These are phyloP conservation scores for Phrynosoma blainvillii DNA, from an alignment of 2,113 vertebrate genomes.

Conservation along the genomic window DNA sequence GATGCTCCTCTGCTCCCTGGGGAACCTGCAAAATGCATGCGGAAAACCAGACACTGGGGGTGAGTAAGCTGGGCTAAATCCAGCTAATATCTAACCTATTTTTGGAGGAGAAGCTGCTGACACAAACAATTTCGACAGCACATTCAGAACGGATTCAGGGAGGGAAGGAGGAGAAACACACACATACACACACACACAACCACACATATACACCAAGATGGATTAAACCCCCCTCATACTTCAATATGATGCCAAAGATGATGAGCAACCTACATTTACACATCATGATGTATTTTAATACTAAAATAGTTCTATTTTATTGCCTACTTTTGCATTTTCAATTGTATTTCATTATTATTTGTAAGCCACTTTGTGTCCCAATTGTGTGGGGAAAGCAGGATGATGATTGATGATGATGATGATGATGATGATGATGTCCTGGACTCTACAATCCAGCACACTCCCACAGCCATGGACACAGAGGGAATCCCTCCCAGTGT, in stretches of 20 bases:
- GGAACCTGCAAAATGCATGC: not conserved
- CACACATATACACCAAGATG: too few species aligned
- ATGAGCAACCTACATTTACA: not conserved
- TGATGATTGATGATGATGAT: too few species aligned
- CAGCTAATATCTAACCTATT: constrained; percentile 9
- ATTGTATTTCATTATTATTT: too few species aligned
- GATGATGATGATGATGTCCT: too few species aligned
- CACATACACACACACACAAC: not conserved
- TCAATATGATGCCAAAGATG: not conserved
- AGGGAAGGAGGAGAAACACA: not conserved
- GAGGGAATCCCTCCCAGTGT: not conserved
- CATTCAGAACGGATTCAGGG: not conserved
- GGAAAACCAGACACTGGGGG: not conserved
- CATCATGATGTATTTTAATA: too few species aligned
- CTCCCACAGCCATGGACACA: too few species aligned
- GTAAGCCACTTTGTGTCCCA: too few species aligned
- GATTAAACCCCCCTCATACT: not conserved
- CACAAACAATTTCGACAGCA: not conserved
- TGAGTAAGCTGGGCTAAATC: not conserved
- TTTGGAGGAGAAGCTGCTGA: not conserved
- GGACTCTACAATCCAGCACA: too few species aligned
- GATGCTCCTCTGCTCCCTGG: not conserved
- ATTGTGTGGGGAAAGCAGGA: too few species aligned
- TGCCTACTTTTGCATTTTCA: too few species aligned
- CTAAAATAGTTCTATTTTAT: too few species aligned